Evolutionary conservation across 1,140 invertebrate genomes (phyloP).

Genomic region (Bacillus rossius): DNA sequence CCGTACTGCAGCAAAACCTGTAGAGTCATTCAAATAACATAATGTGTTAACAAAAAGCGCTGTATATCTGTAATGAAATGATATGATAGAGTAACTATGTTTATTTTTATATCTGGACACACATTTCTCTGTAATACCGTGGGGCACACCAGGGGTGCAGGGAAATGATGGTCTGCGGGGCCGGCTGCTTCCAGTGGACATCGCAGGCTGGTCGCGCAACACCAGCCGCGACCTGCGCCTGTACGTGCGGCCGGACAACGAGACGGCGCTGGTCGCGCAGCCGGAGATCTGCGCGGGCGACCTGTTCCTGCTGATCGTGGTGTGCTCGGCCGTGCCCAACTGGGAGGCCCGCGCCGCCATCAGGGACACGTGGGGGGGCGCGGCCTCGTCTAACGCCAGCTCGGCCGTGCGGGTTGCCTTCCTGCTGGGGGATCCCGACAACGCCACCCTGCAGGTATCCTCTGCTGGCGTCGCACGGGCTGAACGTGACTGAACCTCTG

Average conservation of each 20-base stretch:
- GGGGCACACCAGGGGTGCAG: too few species aligned
- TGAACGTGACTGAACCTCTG: too few species aligned
- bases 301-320: constrained; percentile 61
- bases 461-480: too few species aligned
- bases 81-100: too few species aligned
- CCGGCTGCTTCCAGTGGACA: constrained; percentile 51
- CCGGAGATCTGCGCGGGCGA: constrained; percentile 48
- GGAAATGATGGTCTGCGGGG: too few species aligned
- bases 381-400: constrained; percentile 29
- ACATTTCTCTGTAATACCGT: too few species aligned
- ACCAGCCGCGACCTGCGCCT: constrained; percentile 60
- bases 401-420: constrained; percentile 48
- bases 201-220: constrained; percentile 65
- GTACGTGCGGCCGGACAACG: constrained; percentile 63
- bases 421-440: constrained; percentile 50
- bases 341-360: constrained; percentile 61
- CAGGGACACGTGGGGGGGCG: constrained; percentile 68
- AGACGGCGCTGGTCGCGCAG: constrained; percentile 59
- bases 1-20: too few species aligned
- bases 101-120: too few species aligned
- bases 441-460: constrained; percentile 50
- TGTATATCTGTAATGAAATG: too few species aligned
- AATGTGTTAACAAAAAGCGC: too few species aligned
- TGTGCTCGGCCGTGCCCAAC: constrained; percentile 65
- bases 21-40: too few species aligned